Base-by-base conservation (phyloP, 1,140 invertebrate species). In the Pachypeltis micranthus region DNA sequence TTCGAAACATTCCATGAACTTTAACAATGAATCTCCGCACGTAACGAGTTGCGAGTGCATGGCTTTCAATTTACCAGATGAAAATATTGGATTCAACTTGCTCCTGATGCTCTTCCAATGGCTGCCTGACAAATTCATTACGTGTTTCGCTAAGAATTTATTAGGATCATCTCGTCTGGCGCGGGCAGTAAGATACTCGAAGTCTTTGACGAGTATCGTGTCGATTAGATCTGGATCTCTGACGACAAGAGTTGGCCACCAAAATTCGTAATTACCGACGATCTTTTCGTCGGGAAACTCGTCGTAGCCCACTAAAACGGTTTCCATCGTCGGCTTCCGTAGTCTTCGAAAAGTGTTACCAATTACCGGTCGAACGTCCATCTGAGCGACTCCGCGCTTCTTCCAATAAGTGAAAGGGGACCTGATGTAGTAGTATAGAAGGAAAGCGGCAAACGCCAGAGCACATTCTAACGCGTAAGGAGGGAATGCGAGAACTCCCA, bases 161-260 rank as follows among this genome's bases (percentile, higher is more conserved):
- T 76, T 69, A 10, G 75, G 74, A 63, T 79, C 76, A 23, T 74
- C 72, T 31, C 71, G 70, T 0, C 75, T 55, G 0, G 74, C 75
- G 3, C 79, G 77, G 65, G 80, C 76, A 27, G 72, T 64, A 34
- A 83, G 83, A 31, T 74, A 66, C 26, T 74, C 68, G 44, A 83
- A 83, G 67, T 85, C 80, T 67, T 80, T 82, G 2, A 81, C 75
- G n/a, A 85, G 62, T 1, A 86, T 75, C 16, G 75, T 70, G 67
- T 83, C 83, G 0, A 84, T 74, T 0, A 86, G 67, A 10, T 81
- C 78, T 19, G 81, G 71, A 68, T 86, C 81, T 4, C 78, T 71
- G 1, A 81, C 54, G 0, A 81, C 63, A 2, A 81, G 63, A 7
- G 72, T 67, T 0, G 81, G 80, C 1, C 75, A 74, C 2, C 71